Percentiles rank a stretch among this genome's conserved stretches.
phyloP scores from a whole-genome alignment of 37 sponge, comb jelly and placozoan species.

The Eunapius fragilis region DNA sequence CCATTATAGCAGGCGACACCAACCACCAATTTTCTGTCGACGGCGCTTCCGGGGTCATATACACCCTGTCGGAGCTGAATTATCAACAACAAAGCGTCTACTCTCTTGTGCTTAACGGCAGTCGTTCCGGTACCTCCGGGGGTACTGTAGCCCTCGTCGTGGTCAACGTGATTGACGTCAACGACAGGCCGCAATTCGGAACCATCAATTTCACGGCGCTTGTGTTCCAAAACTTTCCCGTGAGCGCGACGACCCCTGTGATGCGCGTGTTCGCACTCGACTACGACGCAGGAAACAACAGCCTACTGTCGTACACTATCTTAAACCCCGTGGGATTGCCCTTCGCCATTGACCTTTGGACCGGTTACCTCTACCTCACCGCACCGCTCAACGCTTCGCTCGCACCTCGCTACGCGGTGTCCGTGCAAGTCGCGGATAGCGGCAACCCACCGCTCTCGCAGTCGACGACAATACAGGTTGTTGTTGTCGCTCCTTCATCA shows the following conservation, averaged over 20 bases:
- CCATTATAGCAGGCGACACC: constrained; percentile 23
- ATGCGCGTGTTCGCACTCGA: constrained; percentile 55
- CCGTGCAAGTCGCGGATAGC: constrained; percentile 30
- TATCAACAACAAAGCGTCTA: constrained; percentile 14
- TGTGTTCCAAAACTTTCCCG: constrained; percentile 30
- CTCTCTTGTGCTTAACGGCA: constrained; percentile 42
- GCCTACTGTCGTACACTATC: constrained; percentile 19
- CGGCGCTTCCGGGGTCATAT: constrained; percentile 43
- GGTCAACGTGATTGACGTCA: constrained; percentile 52
- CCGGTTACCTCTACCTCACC: background rate
- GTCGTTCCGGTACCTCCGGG: background rate
- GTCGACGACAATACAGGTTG: constrained; percentile 10
- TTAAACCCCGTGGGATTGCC: background rate
- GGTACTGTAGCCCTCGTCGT: constrained; percentile 32
- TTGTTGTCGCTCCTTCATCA: constrained; percentile 6
- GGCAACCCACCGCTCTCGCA: background rate
- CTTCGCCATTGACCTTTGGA: background rate
- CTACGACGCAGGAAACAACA: constrained; percentile 34
- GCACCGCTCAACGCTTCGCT: background rate
- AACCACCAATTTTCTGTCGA: constrained; percentile 44
- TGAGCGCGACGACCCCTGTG: background rate
- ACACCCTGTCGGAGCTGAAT: constrained; percentile 4
- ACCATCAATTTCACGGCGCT: constrained; percentile 6
- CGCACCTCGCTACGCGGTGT: constrained; percentile 2
- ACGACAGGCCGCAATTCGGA: constrained; percentile 64